phyloP scores from a whole-genome alignment of 2,888 invertebrate species.

The Acrobasis consociella region DNA sequence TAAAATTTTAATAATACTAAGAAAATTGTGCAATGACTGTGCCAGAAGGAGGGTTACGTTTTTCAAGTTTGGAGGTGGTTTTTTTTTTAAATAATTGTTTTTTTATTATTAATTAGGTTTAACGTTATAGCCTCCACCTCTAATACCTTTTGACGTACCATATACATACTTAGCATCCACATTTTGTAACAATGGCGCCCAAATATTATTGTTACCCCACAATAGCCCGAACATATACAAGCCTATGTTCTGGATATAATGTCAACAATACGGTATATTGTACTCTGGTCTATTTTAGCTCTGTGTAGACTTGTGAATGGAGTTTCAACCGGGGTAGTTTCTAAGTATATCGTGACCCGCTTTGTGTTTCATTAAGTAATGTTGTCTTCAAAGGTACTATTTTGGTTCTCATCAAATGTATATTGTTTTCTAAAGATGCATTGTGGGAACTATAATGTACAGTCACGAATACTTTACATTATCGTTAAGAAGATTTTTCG shows the following conservation, averaged over 20 bases:
- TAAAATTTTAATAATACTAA: too few species aligned
- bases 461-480: too few species aligned
- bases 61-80: too few species aligned
- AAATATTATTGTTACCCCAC: constrained; percentile 53
- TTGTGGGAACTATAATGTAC: too few species aligned
- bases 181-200: constrained; percentile 44
- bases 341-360: constrained; percentile 1
- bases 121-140: neutral
- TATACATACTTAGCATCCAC: constrained; percentile 6
- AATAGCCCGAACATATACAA: constrained; percentile 36
- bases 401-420: neutral
- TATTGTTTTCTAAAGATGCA: neutral
- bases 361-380: constrained; percentile 5
- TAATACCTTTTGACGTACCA: neutral
- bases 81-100: too few species aligned
- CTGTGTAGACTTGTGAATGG: neutral
- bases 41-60: too few species aligned
- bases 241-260: neutral
- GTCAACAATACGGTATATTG: constrained; percentile 17
- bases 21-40: too few species aligned
- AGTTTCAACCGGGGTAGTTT: neutral
- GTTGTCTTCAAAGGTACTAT: neutral
- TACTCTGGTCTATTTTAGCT: constrained; percentile 13
- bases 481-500: too few species aligned
- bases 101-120: too few species aligned